Evolutionary conservation across 2,888 invertebrate genomes (phyloP).

Genomic region (Malacosoma neustria): DNA sequence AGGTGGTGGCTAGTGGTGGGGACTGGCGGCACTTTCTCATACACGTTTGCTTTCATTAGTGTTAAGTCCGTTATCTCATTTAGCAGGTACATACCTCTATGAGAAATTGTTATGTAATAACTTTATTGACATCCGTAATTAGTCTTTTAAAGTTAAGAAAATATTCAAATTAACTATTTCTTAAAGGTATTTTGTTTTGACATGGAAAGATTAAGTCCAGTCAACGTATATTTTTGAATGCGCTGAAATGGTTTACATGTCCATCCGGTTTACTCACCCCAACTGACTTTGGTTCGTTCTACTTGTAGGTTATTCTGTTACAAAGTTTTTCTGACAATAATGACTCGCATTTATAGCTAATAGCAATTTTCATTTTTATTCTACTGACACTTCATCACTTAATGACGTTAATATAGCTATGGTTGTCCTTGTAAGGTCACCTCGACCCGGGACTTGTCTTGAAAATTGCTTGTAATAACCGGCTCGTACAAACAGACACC

Average conservation of each 20-base stretch:
- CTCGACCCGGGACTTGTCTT: slow-evolving; percentile 22
- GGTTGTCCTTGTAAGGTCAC: slow-evolving; percentile 25
- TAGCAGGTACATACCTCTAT: slow-evolving; percentile 56
- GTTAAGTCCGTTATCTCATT: slow-evolving; percentile 65
- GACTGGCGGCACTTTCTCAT: slow-evolving; percentile 52
- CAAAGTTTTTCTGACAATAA: slow-evolving; percentile 32
- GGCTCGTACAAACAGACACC: not conserved
- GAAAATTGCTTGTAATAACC: slow-evolving; percentile 1
- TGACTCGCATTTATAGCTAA: slow-evolving; percentile 23
- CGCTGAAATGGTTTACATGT: slow-evolving; percentile 33
- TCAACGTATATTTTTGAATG: slow-evolving; percentile 3
- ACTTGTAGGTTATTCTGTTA: slow-evolving; percentile 55
- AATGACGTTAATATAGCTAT: not conserved
- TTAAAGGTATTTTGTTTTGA: too few species aligned
- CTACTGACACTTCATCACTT: slow-evolving; percentile 2
- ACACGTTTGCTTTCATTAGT: slow-evolving; percentile 69
- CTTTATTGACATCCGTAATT: slow-evolving; percentile 14
- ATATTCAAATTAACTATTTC: too few species aligned
- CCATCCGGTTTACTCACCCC: slow-evolving; percentile 40
- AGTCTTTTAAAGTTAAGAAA: too few species aligned
- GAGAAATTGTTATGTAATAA: slow-evolving; percentile 63
- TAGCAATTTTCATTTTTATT: slow-evolving; percentile 25
- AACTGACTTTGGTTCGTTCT: slow-evolving; percentile 60
- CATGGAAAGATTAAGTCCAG: too few species aligned
- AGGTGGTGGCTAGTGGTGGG: slow-evolving; percentile 10